A percentile compares a stretch with the other conserved stretches of the same genome.
phyloP scores from a whole-genome alignment of 2,113 vertebrate genomes.

The Coryphaenoides rupestris region DNA sequence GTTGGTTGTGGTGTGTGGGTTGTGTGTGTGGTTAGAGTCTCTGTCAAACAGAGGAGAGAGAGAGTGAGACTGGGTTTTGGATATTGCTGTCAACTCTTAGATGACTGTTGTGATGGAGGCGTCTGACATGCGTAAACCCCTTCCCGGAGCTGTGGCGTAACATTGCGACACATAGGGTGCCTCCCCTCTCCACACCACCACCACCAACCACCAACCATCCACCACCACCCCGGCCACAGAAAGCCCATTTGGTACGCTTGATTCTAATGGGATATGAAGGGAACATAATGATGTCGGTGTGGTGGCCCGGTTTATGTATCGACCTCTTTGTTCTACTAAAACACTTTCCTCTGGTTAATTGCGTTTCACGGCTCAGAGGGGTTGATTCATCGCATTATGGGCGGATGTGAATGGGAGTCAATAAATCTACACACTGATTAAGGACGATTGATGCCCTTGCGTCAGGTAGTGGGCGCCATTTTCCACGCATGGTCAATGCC shows the following conservation, averaged over 20 bases:
- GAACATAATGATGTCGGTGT: slow-evolving; percentile 65
- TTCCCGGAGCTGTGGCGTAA: slow-evolving; percentile 32
- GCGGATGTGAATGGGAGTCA: slow-evolving; percentile 67
- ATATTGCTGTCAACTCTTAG: slow-evolving; percentile 8
- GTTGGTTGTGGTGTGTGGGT: not conserved
- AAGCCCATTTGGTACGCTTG: slow-evolving; percentile 48
- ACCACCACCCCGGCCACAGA: too few species aligned
- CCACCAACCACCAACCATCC: too few species aligned
- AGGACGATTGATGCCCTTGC: slow-evolving; percentile 65
- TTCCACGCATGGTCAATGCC: slow-evolving; percentile 50
- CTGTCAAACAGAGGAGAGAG: too few species aligned
- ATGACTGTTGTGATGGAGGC: slow-evolving; percentile 23
- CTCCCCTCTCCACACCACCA: slow-evolving; percentile 28
- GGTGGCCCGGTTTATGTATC: slow-evolving; percentile 67
- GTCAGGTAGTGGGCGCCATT: slow-evolving; percentile 62
- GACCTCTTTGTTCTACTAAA: slow-evolving; percentile 72
- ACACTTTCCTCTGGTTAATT: slow-evolving; percentile 70
- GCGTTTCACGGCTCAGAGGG: slow-evolving; percentile 67
- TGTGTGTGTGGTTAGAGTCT: not conserved
- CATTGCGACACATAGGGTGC: slow-evolving; percentile 28
- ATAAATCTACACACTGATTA: slow-evolving; percentile 73
- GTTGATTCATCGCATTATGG: slow-evolving; percentile 72
- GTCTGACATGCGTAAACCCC: slow-evolving; percentile 41
- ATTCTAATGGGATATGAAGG: slow-evolving; percentile 64
- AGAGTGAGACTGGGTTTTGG: too few species aligned